Conservation (phyloP, 1,140 invertebrate genomes). For the Triops cancriformis region DNA sequence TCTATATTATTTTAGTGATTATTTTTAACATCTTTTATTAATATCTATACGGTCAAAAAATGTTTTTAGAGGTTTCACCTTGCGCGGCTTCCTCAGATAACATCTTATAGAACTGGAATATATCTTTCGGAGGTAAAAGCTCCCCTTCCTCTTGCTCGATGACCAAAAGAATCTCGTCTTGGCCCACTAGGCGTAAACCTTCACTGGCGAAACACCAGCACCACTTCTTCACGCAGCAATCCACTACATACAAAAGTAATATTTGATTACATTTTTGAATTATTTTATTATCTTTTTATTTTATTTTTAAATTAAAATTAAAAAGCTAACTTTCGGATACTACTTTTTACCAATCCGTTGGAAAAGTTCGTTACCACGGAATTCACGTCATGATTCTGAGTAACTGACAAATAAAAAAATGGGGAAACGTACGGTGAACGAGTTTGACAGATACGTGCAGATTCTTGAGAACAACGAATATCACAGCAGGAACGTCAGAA, state of each 20-base stretch:
- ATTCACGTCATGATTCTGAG: no score
- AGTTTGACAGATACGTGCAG: constrained; percentile 68
- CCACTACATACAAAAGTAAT: constrained; percentile 49
- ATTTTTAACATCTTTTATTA: no score
- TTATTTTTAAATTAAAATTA: no score
- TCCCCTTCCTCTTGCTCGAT: constrained; percentile 52
- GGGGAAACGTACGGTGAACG: constrained; percentile 55
- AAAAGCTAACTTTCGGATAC: no score
- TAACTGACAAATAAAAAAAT: no score
- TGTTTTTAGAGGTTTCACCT: constrained; percentile 46
- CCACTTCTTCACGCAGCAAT: constrained; percentile 67
- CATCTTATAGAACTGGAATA: constrained; percentile 65
- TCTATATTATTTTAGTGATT: no score
- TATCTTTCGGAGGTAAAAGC: constrained; percentile 56
- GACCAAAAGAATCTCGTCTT: constrained; percentile 74
- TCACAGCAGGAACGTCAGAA: constrained; percentile 48
- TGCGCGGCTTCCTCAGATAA: constrained; percentile 68
- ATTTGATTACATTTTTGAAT: constrained; percentile 25
- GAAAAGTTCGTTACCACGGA: no score
- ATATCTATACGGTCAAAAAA: no score
- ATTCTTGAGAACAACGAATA: constrained; percentile 71
- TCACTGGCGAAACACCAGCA: constrained; percentile 74
- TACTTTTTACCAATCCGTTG: no score
- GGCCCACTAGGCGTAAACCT: constrained; percentile 70
- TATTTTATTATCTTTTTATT: constrained; percentile 15